Evolutionary conservation across 35 echinoderm and acorn worm genomes (phyloP), one percentile per base, ranked within the genome.

Genomic region (Diadema setosum): DNA sequence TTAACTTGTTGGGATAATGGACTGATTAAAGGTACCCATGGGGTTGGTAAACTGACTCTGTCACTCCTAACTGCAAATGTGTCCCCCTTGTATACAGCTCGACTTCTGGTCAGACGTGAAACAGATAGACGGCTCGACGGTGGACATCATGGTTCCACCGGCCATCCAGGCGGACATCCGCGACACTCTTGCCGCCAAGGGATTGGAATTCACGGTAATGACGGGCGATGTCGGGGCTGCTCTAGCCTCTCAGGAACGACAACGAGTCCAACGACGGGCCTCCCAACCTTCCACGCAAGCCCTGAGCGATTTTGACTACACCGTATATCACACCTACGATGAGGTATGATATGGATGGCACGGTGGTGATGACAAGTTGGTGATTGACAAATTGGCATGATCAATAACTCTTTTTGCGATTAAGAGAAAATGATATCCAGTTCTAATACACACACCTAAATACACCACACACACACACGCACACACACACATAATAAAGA

Each of bases 91-190:
- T 34, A 33, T 52, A 17, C 35, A 96, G 87, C 46, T 97, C 5
- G 95, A 97, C 39, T 93, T 97, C 40, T 97, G 95, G 95, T 83
- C 39, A 23, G 50, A 82, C 17, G 34, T 81, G 3, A 52, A 42
- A 24, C 39, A 46, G 12, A 65, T 46, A 23, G 64, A 52, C 3
- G 49, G 61, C 35, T 57, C 65, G 25, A 84, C 83, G 4, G 95
- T 93, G 0, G 95, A 97, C 59, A 83, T 97, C 40, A 93, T 97
- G 91, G 87, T 97, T 31, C 37, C 87, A 45, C 44, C 39, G 11
- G 24, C 15, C 2, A n/a, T 80, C 3, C 42, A 46, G 20, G 18
- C 7, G 18, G 48, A 84, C 25, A 67, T 97, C 29, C 37, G 52
- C 21, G 23, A 27, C 14, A 50, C 88, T 20, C 74, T 97, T 15